A percentile compares a stretch with the other conserved stretches of the same genome.
Conservation (phyloP, 2,113 vertebrate species). For the Pomatorhinus ruficollis region DNA sequence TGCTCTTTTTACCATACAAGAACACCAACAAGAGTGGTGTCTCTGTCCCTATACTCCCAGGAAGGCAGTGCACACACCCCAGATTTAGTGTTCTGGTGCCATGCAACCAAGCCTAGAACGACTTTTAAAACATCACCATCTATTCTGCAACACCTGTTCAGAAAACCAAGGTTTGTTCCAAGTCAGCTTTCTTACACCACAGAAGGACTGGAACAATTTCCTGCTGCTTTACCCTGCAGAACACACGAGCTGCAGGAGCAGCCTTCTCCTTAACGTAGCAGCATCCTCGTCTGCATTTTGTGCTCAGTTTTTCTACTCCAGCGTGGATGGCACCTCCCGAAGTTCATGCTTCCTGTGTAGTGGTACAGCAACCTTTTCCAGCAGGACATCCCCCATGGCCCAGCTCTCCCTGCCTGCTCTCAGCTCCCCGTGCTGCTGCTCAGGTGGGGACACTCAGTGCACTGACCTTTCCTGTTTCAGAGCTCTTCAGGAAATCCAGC, state of each 20-base stretch:
- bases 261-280: background rate
- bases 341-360: background rate
- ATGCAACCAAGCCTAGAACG: rapidly evolving
- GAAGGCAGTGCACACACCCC: background rate
- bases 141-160: background rate
- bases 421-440: background rate
- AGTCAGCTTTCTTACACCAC: background rate
- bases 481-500: background rate
- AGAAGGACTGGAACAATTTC: background rate
- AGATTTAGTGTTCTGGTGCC: background rate
- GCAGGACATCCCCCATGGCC: background rate
- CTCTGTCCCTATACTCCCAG: background rate
- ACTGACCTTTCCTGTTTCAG: slow-evolving; percentile 5
- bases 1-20: background rate
- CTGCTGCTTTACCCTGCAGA: background rate
- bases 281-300: background rate
- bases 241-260: background rate
- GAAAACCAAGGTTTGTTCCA: background rate
- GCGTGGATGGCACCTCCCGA: background rate
- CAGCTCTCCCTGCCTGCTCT: background rate
- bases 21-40: background rate
- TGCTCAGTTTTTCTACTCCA: background rate
- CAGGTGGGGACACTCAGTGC: background rate
- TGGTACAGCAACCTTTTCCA: background rate
- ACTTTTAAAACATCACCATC: background rate